phyloP scores from a whole-genome alignment of 1,140 invertebrate genomes.

The Berghia stephanieae region DNA sequence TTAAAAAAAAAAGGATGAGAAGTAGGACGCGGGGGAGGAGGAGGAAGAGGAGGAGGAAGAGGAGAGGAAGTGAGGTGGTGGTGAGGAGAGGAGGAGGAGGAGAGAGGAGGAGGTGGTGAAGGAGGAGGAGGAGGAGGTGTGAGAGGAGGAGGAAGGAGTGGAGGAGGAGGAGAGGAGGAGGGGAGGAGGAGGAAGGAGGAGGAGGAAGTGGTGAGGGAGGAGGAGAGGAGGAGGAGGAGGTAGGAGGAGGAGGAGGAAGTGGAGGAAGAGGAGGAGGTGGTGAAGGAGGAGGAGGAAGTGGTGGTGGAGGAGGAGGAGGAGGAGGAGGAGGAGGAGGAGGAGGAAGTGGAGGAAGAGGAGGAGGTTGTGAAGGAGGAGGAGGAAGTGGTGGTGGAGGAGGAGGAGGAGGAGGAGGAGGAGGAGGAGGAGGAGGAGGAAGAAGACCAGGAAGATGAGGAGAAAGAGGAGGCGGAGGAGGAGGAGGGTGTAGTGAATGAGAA shows the following conservation, averaged over 20 bases:
- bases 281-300: neutral
- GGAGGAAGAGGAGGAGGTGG: too few species aligned
- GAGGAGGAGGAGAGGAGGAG: neutral
- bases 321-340: conserved; percentile 11
- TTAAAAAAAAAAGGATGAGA: neutral
- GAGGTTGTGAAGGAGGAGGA: too few species aligned
- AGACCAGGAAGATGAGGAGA: neutral
- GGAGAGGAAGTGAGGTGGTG: neutral
- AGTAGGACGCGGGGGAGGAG: neutral
- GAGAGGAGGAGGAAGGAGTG: neutral
- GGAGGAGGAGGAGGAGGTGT: neutral
- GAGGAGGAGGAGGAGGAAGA: neutral
- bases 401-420: too few species aligned
- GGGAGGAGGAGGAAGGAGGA: neutral
- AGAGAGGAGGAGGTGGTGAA: neutral
- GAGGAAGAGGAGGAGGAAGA: neutral
- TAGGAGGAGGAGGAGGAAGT: too few species aligned
- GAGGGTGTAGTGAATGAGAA: neutral
- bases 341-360: too few species aligned
- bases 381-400: too few species aligned
- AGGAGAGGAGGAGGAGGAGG: too few species aligned
- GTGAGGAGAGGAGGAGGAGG: neutral
- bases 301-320: neutral
- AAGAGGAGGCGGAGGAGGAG: neutral
- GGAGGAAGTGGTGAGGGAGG: neutral